These are phyloP conservation scores for Drosophila histrio DNA, from an alignment of 2,888 invertebrate species.

Conservation along the genomic window DNA sequence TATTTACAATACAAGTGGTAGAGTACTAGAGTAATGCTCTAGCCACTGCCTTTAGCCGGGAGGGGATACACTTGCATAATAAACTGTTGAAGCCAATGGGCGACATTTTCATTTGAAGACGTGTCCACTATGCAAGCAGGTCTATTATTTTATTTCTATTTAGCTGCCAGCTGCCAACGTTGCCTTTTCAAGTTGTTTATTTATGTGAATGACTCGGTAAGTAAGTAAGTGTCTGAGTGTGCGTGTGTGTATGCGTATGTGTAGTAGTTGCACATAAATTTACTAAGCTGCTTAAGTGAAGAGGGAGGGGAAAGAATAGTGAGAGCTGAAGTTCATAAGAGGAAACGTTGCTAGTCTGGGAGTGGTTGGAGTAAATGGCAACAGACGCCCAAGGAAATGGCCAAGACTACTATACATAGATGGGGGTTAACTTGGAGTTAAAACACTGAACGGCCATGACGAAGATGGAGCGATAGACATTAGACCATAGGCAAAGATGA, in stretches of 20 bases:
- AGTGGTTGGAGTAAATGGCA: constrained; percentile 31
- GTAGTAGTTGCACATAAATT: constrained; percentile 65
- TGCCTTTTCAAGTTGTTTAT: constrained; percentile 62
- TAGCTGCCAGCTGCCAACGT: constrained; percentile 31
- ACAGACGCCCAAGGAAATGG: constrained; percentile 50
- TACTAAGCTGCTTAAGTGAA: constrained; percentile 56
- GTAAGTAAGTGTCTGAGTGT: not conserved
- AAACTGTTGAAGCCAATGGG: constrained; percentile 69
- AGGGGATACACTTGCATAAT: constrained; percentile 58
- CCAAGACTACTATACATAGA: constrained; percentile 11
- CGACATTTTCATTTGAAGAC: constrained; percentile 74
- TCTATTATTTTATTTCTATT: constrained; percentile 72
- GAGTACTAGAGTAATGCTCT: not conserved
- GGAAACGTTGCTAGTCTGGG: constrained; percentile 32
- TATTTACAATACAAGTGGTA: constrained; percentile 66
- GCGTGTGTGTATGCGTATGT: constrained; percentile 17
- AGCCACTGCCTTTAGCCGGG: not conserved
- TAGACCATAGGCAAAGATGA: not conserved
- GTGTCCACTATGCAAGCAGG: constrained; percentile 30
- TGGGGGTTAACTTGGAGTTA: constrained; percentile 1
- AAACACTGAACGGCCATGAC: not conserved
- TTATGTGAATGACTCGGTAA: constrained; percentile 65
- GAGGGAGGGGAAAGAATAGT: not conserved
- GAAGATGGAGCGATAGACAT: not conserved
- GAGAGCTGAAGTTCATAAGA: constrained; percentile 33